Conservation (phyloP, 2,888 invertebrate species). For the Aethes cnicana region DNA sequence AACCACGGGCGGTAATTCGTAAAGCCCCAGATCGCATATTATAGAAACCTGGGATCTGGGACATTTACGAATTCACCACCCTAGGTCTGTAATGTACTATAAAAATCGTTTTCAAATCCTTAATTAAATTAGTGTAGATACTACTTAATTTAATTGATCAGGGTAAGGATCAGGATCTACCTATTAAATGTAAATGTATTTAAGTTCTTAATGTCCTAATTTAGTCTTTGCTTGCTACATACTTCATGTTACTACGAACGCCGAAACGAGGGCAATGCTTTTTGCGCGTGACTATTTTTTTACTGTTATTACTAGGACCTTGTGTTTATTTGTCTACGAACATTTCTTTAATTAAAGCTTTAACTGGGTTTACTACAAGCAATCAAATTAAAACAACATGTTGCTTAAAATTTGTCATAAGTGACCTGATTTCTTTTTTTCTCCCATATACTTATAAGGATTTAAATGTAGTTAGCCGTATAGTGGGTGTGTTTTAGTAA, state of each 20-base stretch:
- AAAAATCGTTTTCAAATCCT: too few relatives aligned
- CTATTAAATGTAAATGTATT: too few relatives aligned
- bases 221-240: neutral
- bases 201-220: too few relatives aligned
- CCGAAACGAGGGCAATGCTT: slow-evolving; percentile 24
- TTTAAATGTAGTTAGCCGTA: slow-evolving; percentile 40
- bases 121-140: too few relatives aligned
- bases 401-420: slow-evolving; percentile 27
- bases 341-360: slow-evolving; percentile 27
- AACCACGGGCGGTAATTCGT: too few relatives aligned
- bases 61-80: too few relatives aligned
- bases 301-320: slow-evolving; percentile 28
- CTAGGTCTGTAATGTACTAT: too few relatives aligned
- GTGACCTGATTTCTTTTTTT: slow-evolving; percentile 22
- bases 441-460: slow-evolving; percentile 35
- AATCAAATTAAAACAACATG: slow-evolving; percentile 24
- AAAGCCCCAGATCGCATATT: too few relatives aligned
- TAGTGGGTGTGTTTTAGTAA: slow-evolving; percentile 42
- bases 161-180: too few relatives aligned
- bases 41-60: too few relatives aligned
- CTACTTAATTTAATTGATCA: too few relatives aligned
- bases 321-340: slow-evolving; percentile 27
- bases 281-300: slow-evolving; percentile 29
- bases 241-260: slow-evolving; percentile 1
- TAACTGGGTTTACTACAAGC: slow-evolving; percentile 26